Base-by-base conservation (phyloP, 2,797 vertebrate genomes). In the Geotrypetes seraphini region DNA sequence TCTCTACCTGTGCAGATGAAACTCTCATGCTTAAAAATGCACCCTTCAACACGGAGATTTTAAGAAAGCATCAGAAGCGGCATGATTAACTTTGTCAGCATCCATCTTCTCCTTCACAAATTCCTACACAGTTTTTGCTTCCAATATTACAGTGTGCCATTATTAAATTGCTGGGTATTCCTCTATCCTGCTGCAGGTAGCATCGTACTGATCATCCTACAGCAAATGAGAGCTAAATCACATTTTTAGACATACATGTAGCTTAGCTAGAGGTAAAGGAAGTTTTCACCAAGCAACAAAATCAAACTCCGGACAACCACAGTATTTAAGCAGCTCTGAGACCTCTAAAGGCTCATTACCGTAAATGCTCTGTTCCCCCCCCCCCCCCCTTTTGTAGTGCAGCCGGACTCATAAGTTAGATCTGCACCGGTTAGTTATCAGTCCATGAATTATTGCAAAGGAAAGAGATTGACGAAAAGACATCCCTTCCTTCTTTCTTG, bases 231-330 rank as follows among this genome's bases (percentile, higher is more conserved):
- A 9, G 29, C 47, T 31, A 44, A 47, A 57, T 17, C 55, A 43
- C 39, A 63, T 41, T 69, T 50, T 53, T 26, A 51, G 49, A 33
- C 54, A 47, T 5, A 36, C 43, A 59, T 43, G 32, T 63, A 57
- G 62, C 53, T 66, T 50, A 34, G 43, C 47, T 41, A 45, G 55
- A 34, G 36, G 28, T 15, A 16, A 39, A 45, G 36, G 63, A 53
- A 43, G 36, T 14, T 57, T 70, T 38, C 34, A 39, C 27, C 18
- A 28, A 22, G 32, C 45, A 39, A 39, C 53, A 41, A 50, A 62
- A 58, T 55, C 54, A 39, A 54, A 42, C 35, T 66, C 50, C 12
- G 43, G 53, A 43, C 57, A 55, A 55, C n/a, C 22, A 25, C 21
- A 14, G 60, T 31, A 47, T 56, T n/a, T 34, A 37, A 43, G 47